Evolutionary conservation across 2,888 invertebrate species (phyloP).

Genomic region (Apantesis nais): DNA sequence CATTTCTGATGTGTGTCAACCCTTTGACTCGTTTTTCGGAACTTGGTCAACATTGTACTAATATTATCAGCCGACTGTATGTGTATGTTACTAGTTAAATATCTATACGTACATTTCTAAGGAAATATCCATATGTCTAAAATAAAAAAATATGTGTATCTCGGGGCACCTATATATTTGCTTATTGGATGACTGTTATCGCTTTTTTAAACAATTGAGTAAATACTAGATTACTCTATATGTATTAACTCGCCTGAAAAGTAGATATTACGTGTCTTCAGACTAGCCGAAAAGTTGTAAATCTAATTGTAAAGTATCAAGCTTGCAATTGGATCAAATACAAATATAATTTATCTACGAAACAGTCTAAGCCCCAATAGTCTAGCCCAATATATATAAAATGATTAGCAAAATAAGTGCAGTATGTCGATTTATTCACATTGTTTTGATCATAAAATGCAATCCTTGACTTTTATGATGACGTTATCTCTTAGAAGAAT

Average conservation of each 20-base stretch:
- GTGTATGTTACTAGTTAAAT: neutral
- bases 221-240: neutral
- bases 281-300: too few species aligned
- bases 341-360: too few species aligned
- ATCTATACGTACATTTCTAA: neutral
- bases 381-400: neutral
- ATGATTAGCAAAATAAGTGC: neutral
- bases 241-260: too few species aligned
- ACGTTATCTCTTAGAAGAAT: conserved; percentile 31
- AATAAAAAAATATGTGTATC: neutral
- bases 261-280: too few species aligned
- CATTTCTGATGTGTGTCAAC: too few species aligned
- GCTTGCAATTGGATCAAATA: too few species aligned
- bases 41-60: too few species aligned
- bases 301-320: too few species aligned
- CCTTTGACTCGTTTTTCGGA: too few species aligned
- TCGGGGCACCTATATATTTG: neutral
- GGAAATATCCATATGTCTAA: neutral
- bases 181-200: neutral
- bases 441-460: neutral
- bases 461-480: conserved; percentile 38
- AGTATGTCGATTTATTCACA: neutral
- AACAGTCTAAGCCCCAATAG: too few species aligned
- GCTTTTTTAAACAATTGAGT: neutral
- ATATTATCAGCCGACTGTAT: too few species aligned